Percentiles rank a stretch among this genome's conserved stretches.
Evolutionary conservation across 2,113 vertebrate species (phyloP).

Genomic region (Suncus etruscus): DNA sequence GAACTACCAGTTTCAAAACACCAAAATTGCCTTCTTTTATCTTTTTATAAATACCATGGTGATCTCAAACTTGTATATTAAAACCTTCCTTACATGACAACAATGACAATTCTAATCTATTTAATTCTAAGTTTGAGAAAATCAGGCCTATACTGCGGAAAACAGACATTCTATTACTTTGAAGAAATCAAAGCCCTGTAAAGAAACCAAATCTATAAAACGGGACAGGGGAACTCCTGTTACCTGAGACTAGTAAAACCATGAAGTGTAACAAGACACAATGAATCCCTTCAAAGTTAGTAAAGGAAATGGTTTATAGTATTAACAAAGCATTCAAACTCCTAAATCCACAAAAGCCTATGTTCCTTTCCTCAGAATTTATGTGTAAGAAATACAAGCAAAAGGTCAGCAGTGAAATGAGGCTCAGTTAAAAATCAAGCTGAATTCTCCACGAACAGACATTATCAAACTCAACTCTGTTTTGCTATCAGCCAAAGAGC

Average conservation of each 20-base stretch:
- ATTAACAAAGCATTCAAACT: constrained; percentile 61
- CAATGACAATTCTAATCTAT: constrained; percentile 53
- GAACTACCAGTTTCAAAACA: constrained; percentile 68
- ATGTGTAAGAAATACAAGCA: constrained; percentile 63
- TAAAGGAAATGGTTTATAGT: constrained; percentile 65
- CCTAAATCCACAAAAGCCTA: constrained; percentile 68
- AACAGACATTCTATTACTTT: constrained; percentile 60
- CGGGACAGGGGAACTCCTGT: constrained; percentile 38
- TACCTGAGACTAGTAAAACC: constrained; percentile 56
- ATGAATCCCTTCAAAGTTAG: constrained; percentile 67
- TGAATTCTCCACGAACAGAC: constrained; percentile 54
- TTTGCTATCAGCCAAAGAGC: constrained; percentile 72
- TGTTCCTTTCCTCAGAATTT: constrained; percentile 62
- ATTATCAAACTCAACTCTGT: constrained; percentile 35
- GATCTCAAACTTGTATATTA: constrained; percentile 57
- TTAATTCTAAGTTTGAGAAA: constrained; percentile 61
- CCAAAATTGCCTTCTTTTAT: constrained; percentile 51
- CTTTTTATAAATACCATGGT: constrained; percentile 57
- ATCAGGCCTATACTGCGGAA: constrained; percentile 54
- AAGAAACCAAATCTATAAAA: constrained; percentile 50
- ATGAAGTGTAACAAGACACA: constrained; percentile 52
- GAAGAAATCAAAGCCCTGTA: constrained; percentile 54
- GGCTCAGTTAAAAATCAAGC: constrained; percentile 52
- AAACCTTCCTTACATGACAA: constrained; percentile 62
- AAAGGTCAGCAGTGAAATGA: constrained; percentile 69